phyloP scores from a whole-genome alignment of 1,140 invertebrate genomes.

The Marisa cornuarietis region DNA sequence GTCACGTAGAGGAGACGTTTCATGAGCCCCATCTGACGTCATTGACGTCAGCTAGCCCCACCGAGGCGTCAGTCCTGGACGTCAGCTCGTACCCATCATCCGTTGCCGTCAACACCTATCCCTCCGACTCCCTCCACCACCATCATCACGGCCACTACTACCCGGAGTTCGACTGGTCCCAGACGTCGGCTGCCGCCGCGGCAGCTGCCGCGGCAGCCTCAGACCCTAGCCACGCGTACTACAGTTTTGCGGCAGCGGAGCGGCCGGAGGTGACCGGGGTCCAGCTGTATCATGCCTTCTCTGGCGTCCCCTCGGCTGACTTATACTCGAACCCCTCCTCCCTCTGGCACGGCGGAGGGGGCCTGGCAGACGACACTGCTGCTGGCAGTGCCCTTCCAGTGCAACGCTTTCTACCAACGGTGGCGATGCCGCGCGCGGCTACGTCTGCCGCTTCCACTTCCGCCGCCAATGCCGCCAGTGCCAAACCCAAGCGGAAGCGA shows the following conservation, averaged over 20 bases:
- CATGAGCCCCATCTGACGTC: conserved; percentile 13
- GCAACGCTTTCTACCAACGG: conserved; percentile 10
- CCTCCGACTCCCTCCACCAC: conserved; percentile 11
- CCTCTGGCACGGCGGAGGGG: conserved; percentile 7
- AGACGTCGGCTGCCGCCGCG: not conserved
- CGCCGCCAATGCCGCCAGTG: not conserved
- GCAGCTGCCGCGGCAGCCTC: not conserved
- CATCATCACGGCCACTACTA: conserved; percentile 26
- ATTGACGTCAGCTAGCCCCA: conserved; percentile 2
- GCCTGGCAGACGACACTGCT: not conserved
- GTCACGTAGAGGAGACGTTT: conserved; percentile 3
- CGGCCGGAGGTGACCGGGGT: conserved; percentile 5
- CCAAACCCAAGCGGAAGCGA: conserved; percentile 54
- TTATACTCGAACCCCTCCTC: conserved; percentile 8
- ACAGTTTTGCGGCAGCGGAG: not conserved
- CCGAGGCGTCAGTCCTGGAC: conserved; percentile 4
- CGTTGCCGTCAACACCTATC: not conserved
- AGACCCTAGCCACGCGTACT: not conserved
- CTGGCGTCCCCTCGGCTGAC: conserved; percentile 9
- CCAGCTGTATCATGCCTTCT: conserved; percentile 13
- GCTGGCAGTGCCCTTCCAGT: not conserved
- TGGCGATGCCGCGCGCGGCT: not conserved
- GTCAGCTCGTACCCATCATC: conserved; percentile 7
- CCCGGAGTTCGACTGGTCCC: conserved; percentile 31
- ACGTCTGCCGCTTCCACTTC: not conserved